Evolutionary conservation across 1,140 invertebrate species (phyloP).

Genomic region (Macrotrachela quadricornifera): DNA sequence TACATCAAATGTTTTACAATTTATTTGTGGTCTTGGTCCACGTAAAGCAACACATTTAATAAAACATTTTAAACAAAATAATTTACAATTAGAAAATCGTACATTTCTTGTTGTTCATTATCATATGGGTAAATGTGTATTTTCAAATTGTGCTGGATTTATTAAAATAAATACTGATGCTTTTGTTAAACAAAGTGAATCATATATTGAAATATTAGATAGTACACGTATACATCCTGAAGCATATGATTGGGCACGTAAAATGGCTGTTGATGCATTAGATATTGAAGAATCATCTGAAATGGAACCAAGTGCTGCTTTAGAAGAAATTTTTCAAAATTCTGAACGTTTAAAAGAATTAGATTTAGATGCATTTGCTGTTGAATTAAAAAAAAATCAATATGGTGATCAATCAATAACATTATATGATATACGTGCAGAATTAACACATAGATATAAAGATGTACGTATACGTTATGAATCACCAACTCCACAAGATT

Average conservation of each 20-base stretch:
- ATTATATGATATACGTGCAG: slow-evolving; percentile 83
- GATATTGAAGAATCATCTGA: slow-evolving; percentile 73
- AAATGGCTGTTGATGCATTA: slow-evolving; percentile 97
- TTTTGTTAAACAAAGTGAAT: slow-evolving; percentile 59
- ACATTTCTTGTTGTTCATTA: slow-evolving; percentile 21
- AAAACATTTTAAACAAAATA: neutral
- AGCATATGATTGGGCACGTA: slow-evolving; percentile 94
- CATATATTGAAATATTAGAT: slow-evolving; percentile 84
- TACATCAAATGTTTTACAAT: slow-evolving; percentile 66
- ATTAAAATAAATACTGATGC: slow-evolving; percentile 93
- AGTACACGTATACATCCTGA: slow-evolving; percentile 94
- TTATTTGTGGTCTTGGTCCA: slow-evolving; percentile 85
- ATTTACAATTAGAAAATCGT: neutral
- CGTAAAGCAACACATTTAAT: slow-evolving; percentile 73
- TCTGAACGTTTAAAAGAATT: slow-evolving; percentile 84
- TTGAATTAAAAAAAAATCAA: slow-evolving; percentile 66
- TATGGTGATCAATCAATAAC: slow-evolving; percentile 93
- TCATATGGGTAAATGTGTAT: slow-evolving; percentile 37
- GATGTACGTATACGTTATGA: slow-evolving; percentile 61
- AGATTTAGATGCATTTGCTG: slow-evolving; percentile 92
- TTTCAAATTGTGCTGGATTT: slow-evolving; percentile 96
- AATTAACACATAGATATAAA: slow-evolving; percentile 82
- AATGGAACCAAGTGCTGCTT: slow-evolving; percentile 56
- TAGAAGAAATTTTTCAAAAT: slow-evolving; percentile 83
- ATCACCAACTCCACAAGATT: slow-evolving; percentile 55